phyloP scores from a whole-genome alignment of 2,888 invertebrate genomes.

The Ophion obscuratus region DNA sequence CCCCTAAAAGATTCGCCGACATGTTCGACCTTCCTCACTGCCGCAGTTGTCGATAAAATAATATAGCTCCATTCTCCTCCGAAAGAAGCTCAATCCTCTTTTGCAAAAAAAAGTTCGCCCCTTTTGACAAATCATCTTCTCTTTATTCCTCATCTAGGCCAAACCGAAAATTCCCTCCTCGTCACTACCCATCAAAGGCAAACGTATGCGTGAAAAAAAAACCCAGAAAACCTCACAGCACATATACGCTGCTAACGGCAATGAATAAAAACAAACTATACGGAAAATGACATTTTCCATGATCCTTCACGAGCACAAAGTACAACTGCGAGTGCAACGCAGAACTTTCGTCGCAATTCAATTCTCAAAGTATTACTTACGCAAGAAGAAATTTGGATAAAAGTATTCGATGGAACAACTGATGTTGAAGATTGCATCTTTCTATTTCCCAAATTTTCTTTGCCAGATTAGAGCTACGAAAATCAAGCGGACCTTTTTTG shows the following conservation, averaged over 20 bases:
- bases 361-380: not conserved
- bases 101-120: not conserved
- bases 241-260: not conserved
- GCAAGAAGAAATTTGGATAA: not conserved
- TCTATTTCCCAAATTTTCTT: too few species aligned
- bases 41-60: not conserved
- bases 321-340: too few species aligned
- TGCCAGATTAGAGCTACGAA: too few species aligned
- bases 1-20: conserved; percentile 11
- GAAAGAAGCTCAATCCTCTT: not conserved
- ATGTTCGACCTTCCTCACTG: not conserved
- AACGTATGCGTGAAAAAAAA: not conserved
- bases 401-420: not conserved
- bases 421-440: too few species aligned
- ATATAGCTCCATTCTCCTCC: not conserved
- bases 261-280: not conserved
- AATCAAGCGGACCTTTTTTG: too few species aligned
- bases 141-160: not conserved
- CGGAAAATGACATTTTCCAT: not conserved
- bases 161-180: not conserved
- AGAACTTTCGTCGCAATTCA: not conserved
- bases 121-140: not conserved
- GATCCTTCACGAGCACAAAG: too few species aligned
- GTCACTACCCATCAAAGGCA: not conserved
- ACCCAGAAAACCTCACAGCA: not conserved